Conservation (phyloP, 2,888 invertebrate species). For the Limnephilus marmoratus region DNA sequence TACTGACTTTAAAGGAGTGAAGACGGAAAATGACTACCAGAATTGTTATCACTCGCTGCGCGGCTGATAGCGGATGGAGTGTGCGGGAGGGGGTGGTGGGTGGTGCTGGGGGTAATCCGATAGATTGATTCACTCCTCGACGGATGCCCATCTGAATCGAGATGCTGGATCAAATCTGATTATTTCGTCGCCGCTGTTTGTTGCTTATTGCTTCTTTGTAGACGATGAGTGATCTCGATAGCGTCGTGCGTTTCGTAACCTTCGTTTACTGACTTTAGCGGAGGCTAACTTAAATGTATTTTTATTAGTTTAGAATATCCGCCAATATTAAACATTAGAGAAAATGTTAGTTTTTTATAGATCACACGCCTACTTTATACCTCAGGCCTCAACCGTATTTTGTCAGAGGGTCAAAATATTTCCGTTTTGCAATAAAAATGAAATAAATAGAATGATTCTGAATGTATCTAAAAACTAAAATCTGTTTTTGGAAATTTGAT, state of each 20-base stretch:
- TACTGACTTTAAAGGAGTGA: not conserved
- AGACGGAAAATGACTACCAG: constrained; percentile 33
- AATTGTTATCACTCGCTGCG: constrained; percentile 40
- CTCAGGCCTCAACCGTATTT: too few relatives aligned
- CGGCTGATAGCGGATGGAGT: constrained; percentile 30
- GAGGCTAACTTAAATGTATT: not conserved
- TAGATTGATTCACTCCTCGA: constrained; percentile 37
- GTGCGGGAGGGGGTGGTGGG: not conserved
- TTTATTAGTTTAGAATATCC: not conserved
- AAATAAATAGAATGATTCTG: too few relatives aligned
- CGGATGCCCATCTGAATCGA: constrained; percentile 37
- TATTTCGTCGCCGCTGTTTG: not conserved
- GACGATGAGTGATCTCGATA: not conserved
- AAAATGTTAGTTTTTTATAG: too few relatives aligned
- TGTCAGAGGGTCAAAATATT: too few relatives aligned
- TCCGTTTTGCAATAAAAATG: too few relatives aligned
- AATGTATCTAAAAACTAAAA: too few relatives aligned
- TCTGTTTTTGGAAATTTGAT: too few relatives aligned
- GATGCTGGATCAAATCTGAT: constrained; percentile 33
- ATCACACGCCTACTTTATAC: too few relatives aligned
- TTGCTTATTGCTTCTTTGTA: not conserved
- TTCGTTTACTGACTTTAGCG: not conserved
- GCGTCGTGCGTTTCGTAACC: not conserved
- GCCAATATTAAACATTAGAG: too few relatives aligned
- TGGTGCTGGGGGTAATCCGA: constrained; percentile 19